Evolutionary conservation across 2,113 vertebrate species (phyloP).

Genomic region (Plotosus lineatus): DNA sequence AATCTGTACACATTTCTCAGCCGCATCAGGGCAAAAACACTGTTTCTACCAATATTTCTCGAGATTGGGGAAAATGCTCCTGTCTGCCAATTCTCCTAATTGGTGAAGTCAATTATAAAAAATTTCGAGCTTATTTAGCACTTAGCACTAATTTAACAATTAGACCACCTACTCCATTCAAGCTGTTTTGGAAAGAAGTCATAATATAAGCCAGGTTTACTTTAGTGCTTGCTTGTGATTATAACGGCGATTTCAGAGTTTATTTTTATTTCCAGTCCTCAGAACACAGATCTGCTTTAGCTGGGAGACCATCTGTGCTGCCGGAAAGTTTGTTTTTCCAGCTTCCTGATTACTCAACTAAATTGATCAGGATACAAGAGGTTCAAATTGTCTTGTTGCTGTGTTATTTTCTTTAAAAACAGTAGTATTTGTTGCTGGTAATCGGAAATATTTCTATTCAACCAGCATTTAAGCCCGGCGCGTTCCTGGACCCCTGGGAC

Average conservation of each 20-base stretch:
- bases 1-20: slow-evolving; percentile 63
- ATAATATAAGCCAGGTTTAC: neutral
- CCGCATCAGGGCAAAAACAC: slow-evolving; percentile 30
- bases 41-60: slow-evolving; percentile 9
- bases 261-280: neutral
- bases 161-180: neutral
- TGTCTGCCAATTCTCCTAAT: neutral
- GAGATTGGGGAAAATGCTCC: neutral
- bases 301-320: neutral
- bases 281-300: neutral
- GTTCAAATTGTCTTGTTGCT: neutral
- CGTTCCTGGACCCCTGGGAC: too few species aligned
- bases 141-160: neutral
- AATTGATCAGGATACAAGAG: neutral
- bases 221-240: neutral
- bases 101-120: neutral
- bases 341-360: neutral
- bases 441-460: neutral
- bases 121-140: neutral
- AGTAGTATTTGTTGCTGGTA: neutral
- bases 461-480: too few species aligned
- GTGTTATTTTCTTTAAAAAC: neutral
- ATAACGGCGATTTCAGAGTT: neutral
- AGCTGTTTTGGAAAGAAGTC: neutral
- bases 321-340: neutral